Conservation (phyloP, 2,113 vertebrate species). For the Gnathonemus echidnorhynchus region DNA sequence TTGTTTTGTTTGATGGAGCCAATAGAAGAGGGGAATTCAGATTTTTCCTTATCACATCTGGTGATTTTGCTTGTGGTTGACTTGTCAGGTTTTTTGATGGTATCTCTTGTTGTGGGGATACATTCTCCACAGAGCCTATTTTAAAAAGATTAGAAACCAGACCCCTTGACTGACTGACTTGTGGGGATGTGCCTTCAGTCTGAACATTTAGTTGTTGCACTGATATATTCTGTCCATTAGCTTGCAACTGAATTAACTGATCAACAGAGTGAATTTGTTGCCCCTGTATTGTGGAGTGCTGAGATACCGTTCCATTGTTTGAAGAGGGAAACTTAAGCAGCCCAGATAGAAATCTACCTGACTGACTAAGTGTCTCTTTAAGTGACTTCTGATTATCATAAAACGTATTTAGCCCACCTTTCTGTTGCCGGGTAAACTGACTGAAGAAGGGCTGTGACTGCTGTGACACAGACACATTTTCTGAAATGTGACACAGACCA, state of each 20-base stretch:
- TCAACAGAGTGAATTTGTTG: constrained; percentile 20
- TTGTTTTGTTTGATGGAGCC: constrained; percentile 31
- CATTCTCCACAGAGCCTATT: constrained; percentile 57
- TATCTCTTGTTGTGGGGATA: constrained; percentile 31
- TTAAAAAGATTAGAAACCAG: constrained; percentile 55
- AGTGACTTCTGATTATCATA: constrained; percentile 45
- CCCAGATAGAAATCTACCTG: constrained; percentile 54
- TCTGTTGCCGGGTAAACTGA: constrained; percentile 30
- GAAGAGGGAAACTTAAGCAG: constrained; percentile 57
- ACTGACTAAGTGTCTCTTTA: constrained; percentile 34
- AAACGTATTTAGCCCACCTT: constrained; percentile 31
- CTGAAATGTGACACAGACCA: constrained; percentile 49
- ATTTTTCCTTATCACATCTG: not conserved
- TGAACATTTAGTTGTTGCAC: constrained; percentile 22
- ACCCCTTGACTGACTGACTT: constrained; percentile 31
- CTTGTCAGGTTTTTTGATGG: constrained; percentile 14
- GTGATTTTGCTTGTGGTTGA: constrained; percentile 28
- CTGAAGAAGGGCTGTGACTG: constrained; percentile 9
- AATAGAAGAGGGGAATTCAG: constrained; percentile 32
- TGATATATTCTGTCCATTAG: constrained; percentile 14
- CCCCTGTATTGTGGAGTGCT: not conserved
- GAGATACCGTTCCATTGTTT: constrained; percentile 36
- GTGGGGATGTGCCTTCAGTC: constrained; percentile 34
- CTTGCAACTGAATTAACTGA: constrained; percentile 32
- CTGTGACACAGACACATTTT: constrained; percentile 29